phyloP scores from a whole-genome alignment of 2,888 invertebrate genomes.

The Heliconius ismenius region DNA sequence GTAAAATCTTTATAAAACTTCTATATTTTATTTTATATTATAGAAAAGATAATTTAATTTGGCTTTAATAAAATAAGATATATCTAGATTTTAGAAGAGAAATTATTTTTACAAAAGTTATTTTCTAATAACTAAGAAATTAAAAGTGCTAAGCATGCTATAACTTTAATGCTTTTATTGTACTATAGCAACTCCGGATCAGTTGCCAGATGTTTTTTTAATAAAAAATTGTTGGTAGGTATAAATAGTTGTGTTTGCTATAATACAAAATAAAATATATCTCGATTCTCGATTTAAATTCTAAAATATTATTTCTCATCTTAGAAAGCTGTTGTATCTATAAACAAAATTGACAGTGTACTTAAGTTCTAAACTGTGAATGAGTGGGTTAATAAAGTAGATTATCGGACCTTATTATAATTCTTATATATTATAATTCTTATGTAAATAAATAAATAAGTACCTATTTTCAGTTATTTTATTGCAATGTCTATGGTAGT shows the following conservation, averaged over 20 bases:
- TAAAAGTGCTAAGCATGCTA: not conserved
- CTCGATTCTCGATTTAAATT: not conserved
- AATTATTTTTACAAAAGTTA: not conserved
- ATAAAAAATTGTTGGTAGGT: no score
- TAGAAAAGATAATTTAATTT: not conserved
- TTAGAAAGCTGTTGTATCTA: not conserved
- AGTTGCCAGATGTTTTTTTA: not conserved
- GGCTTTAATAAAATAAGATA: not conserved
- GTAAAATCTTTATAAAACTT: not conserved
- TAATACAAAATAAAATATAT: not conserved
- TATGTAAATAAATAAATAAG: no score
- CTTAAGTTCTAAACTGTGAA: not conserved
- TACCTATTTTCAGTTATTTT: no score
- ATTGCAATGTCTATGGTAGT: not conserved
- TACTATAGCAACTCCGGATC: not conserved
- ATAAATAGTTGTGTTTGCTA: not conserved
- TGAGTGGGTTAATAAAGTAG: no score
- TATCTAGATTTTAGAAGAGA: not conserved
- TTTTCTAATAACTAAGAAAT: not conserved
- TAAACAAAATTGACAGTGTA: not conserved
- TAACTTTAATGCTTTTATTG: not conserved
- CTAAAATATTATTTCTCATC: not conserved
- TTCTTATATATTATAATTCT: no score
- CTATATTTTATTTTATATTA: not conserved
- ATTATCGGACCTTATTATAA: not conserved